phyloP scores from a whole-genome alignment of 2,888 invertebrate species.

The Bruchidius siliquastri region DNA sequence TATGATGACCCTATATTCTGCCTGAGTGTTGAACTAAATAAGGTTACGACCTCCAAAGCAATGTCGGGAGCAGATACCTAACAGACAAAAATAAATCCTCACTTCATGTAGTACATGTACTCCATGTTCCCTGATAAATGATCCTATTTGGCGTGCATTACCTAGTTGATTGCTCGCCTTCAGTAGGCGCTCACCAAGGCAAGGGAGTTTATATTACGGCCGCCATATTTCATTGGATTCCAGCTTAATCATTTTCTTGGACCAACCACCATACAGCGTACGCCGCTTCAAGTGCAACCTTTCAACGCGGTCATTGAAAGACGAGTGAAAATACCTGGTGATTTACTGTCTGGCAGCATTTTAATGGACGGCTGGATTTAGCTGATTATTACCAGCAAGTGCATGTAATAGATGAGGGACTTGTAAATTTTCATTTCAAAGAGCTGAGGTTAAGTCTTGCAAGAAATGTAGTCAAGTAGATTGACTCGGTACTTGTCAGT shows the following conservation, averaged over 20 bases:
- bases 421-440: too few species aligned
- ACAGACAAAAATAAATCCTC: background rate
- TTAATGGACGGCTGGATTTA: background rate
- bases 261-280: background rate
- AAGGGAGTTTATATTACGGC: background rate
- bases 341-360: background rate
- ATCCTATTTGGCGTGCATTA: background rate
- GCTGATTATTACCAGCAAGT: background rate
- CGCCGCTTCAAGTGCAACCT: background rate
- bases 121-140: background rate
- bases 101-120: background rate
- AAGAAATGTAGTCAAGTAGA: too few species aligned
- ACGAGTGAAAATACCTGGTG: background rate
- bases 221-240: background rate
- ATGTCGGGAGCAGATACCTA: background rate
- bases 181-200: background rate
- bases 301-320: background rate
- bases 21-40: background rate
- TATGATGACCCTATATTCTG: too few species aligned
- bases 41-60: background rate
- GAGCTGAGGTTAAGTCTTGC: too few species aligned
- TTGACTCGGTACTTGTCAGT: too few species aligned
- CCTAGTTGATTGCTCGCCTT: background rate
- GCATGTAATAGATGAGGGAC: too few species aligned
- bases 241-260: background rate